Base-by-base conservation (phyloP, 2,113 vertebrate species). In the Cygnus buccinator region DNA sequence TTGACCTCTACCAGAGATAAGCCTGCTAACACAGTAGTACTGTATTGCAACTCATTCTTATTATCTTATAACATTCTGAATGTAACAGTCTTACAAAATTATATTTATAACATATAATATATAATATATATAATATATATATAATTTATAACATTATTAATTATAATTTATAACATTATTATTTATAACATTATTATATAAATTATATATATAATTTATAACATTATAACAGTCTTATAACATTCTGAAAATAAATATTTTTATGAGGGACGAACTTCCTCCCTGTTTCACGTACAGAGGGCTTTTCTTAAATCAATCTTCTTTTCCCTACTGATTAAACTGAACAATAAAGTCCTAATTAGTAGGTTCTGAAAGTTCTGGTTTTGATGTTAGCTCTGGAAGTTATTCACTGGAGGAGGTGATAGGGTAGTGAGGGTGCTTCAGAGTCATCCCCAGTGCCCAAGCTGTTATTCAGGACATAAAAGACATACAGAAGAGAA, bases 271-370 rank as follows among this genome's bases (percentile, higher is more conserved):
- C 20, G 26, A 95, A 33, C 4, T 87, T 91, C 35, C 28, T 65
- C 8, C 93, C 31, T 68, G 17, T 43, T 94, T 77, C n/a, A 59
- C 5, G 37, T 25, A 70, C 14, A 37, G 31, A 58, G 20, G 54
- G 4, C 11, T 65, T 76, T 92, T 84, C 80, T 88, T 67, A 61
- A 86, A 89, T 74, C 37, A 35, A 3, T 44, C 90, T 66, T 79
- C 28, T 90, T 86, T 85, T 86, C 66, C 44, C 29, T 75, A 48
- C 19, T 92, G 80, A 84, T 94, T 94, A 90, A 89, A 87, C 13
- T 55, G 50, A 96, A 83, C 73, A 84, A 93, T 74, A 90, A 87
- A 78, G 48, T 89, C n/a, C 46, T 94, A 94, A 94, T 96, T 91
- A 97, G 71, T 41, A 92, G 43, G 39, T 65, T 83, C 92, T 94